A percentile compares a stretch with the other conserved stretches of the same genome.
Conservation (phyloP, 2,888 invertebrate species). For the Himalopsyche anomala region DNA sequence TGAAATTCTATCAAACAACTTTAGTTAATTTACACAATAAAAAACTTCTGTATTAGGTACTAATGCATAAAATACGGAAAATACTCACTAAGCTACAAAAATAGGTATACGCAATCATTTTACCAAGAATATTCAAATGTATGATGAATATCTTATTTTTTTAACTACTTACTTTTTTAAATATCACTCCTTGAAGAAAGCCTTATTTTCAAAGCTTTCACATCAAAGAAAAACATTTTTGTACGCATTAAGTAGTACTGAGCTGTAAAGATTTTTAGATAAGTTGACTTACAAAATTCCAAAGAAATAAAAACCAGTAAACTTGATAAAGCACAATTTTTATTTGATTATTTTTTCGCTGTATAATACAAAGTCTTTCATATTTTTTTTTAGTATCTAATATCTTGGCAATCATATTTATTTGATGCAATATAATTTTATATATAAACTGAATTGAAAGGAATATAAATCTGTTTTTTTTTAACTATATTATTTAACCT, state of each 20-base stretch:
- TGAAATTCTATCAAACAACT: too few species aligned
- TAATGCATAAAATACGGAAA: too few species aligned
- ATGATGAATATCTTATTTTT: too few species aligned
- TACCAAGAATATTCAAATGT: too few species aligned
- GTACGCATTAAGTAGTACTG: neutral
- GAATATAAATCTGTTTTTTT: too few species aligned
- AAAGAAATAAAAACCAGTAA: neutral
- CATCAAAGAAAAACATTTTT: conserved; percentile 41
- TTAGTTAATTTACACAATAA: too few species aligned
- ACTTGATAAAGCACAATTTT: neutral
- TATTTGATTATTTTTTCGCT: conserved; percentile 22
- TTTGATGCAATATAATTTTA: too few species aligned
- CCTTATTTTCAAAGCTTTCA: neutral
- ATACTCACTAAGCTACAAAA: too few species aligned
- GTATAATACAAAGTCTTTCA: neutral
- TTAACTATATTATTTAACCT: too few species aligned
- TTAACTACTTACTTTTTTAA: conserved; percentile 7
- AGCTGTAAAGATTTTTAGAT: conserved; percentile 35
- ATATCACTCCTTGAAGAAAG: conserved; percentile 2
- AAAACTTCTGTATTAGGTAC: too few species aligned
- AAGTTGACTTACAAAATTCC: neutral
- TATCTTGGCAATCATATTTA: neutral
- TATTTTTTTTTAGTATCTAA: neutral
- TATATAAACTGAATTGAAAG: too few species aligned
- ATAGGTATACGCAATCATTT: too few species aligned